These are phyloP conservation scores for Gambusia holbrooki DNA, from an alignment of 2,113 vertebrate species.

Conservation along the genomic window DNA sequence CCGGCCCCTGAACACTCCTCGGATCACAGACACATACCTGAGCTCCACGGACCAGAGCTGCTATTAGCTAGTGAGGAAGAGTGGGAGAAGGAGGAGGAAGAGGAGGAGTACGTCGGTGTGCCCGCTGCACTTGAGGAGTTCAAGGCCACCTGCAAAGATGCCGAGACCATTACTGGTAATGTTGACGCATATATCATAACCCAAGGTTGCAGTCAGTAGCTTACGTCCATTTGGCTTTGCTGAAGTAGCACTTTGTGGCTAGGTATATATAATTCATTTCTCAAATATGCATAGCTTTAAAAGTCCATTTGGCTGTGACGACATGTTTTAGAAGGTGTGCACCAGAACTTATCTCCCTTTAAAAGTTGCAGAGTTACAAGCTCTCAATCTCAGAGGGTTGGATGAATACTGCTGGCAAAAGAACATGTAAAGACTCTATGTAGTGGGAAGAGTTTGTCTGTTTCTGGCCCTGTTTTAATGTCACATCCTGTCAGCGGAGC, in stretches of 20 bases:
- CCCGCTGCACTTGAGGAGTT: conserved; percentile 66
- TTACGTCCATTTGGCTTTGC: conserved; percentile 20
- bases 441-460: conserved; percentile 62
- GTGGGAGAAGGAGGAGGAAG: conserved; percentile 85
- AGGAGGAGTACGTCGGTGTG: conserved; percentile 88
- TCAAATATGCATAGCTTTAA: conserved; percentile 1
- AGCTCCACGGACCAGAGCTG: conserved; percentile 71
- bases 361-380: not conserved
- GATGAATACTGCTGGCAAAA: not conserved
- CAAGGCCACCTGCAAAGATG: conserved; percentile 86
- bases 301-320: conserved; percentile 4
- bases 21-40: conserved; percentile 54
- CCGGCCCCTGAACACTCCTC: conserved; percentile 74
- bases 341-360: not conserved
- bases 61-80: conserved; percentile 72
- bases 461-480: conserved; percentile 60
- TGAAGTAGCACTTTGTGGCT: conserved; percentile 15
- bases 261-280: conserved; percentile 20
- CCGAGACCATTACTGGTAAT: conserved; percentile 97
- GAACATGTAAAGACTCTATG: conserved; percentile 10
- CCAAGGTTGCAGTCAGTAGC: not conserved
- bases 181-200: conserved; percentile 24
- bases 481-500: conserved; percentile 69
- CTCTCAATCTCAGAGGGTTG: not conserved
- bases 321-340: not conserved